A percentile compares a stretch with the other conserved stretches of the same genome.
These are phyloP conservation scores for Choloepus didactylus DNA, from an alignment of 2,797 vertebrate genomes.

Conservation along the genomic window DNA sequence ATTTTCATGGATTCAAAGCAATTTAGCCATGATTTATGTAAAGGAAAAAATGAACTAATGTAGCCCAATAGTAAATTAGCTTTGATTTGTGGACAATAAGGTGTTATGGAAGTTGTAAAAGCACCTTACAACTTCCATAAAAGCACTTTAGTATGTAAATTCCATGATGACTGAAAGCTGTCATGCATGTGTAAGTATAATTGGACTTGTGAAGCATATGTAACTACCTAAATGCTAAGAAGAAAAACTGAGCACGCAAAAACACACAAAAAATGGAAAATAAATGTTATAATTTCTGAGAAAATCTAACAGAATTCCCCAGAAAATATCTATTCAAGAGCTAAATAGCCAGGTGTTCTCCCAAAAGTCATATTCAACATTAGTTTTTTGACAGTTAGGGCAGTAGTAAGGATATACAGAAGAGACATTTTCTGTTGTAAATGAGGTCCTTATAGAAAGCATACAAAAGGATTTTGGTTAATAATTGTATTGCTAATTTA, in stretches of 20 bases:
- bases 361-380: neutral
- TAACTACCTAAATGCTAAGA: conserved; percentile 28
- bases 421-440: conserved; percentile 43
- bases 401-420: neutral
- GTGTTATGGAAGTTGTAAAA: conserved; percentile 56
- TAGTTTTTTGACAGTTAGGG: neutral
- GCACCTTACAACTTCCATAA: neutral
- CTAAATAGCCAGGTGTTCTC: neutral
- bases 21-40: conserved; percentile 55
- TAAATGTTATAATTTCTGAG: conserved; percentile 43
- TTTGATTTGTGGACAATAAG: conserved; percentile 63
- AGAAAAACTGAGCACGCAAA: neutral
- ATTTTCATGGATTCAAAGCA: conserved; percentile 52
- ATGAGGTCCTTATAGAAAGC: conserved; percentile 76
- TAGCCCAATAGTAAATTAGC: conserved; percentile 42
- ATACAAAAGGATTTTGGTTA: conserved; percentile 50
- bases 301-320: neutral
- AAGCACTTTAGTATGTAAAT: conserved; percentile 70
- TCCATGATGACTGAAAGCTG: conserved; percentile 21
- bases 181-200: neutral
- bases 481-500: conserved; percentile 81
- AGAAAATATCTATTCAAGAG: neutral
- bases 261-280: conserved; percentile 41
- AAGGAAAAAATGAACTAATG: conserved; percentile 52
- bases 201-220: neutral